Percentiles rank a stretch among this genome's conserved stretches.
These are phyloP conservation scores for Drosophila mojavensis DNA, from an alignment of 1,140 invertebrate genomes.

Conservation along the genomic window DNA sequence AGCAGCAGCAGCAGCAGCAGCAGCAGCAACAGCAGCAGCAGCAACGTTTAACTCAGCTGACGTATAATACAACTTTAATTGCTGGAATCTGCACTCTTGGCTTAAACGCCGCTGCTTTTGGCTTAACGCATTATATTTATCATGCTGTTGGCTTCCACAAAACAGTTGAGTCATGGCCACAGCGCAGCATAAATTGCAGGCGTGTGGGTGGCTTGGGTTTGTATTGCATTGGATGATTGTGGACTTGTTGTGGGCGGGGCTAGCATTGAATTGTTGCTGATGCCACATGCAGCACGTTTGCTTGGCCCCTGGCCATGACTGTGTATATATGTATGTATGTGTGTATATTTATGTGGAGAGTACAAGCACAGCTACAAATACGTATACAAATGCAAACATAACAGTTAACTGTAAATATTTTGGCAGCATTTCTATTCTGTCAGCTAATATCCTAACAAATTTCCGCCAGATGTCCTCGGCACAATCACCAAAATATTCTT, in stretches of 20 bases:
- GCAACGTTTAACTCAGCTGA: not conserved
- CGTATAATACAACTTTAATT: conserved; percentile 20
- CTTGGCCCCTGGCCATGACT: conserved; percentile 14
- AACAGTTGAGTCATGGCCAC: conserved; percentile 17
- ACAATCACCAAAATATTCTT: conserved; percentile 20
- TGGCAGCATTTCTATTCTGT: conserved; percentile 32
- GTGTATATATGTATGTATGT: not conserved
- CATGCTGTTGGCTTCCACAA: conserved; percentile 20
- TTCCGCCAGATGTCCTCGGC: conserved; percentile 42
- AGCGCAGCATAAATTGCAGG: conserved; percentile 13
- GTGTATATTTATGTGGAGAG: not conserved
- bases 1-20: not conserved
- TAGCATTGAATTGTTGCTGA: conserved; percentile 1
- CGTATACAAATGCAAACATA: conserved; percentile 18
- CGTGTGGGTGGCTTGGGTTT: no score
- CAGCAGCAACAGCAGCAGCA: not conserved
- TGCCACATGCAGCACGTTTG: conserved; percentile 29
- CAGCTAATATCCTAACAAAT: conserved; percentile 52
- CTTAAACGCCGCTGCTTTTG: conserved; percentile 10
- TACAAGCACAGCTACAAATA: conserved; percentile 11
- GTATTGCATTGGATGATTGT: not conserved
- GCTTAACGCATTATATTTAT: conserved; percentile 31
- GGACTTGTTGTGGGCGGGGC: not conserved
- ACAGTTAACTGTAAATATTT: conserved; percentile 41
- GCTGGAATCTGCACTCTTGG: conserved; percentile 29